These are phyloP conservation scores for Callimorpha dominula DNA, from an alignment of 2,888 invertebrate species.

Conservation along the genomic window DNA sequence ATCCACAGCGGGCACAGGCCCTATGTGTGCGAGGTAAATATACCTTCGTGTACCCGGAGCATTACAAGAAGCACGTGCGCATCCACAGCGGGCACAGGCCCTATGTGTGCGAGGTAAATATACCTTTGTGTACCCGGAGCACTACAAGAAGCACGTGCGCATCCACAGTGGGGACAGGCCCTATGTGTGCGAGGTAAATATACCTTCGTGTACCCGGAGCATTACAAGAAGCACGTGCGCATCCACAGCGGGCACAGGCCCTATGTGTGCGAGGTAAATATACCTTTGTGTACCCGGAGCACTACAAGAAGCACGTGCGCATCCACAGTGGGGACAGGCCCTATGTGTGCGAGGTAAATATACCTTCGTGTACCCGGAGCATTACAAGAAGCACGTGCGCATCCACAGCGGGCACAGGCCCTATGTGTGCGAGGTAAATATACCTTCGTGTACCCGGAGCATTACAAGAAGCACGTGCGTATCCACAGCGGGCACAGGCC, in stretches of 20 bases:
- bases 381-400: constrained; percentile 92
- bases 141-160: constrained; percentile 92
- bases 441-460: constrained; percentile 88
- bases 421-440: constrained; percentile 89
- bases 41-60: constrained; percentile 88
- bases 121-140: constrained; percentile 88
- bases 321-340: constrained; percentile 93
- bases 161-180: constrained; percentile 93
- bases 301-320: constrained; percentile 92
- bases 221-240: constrained; percentile 92
- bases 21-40: constrained; percentile 89
- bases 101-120: constrained; percentile 89
- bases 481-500: constrained; percentile 93
- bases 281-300: constrained; percentile 88
- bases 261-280: constrained; percentile 89
- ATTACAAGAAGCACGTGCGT: constrained; percentile 92
- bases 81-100: constrained; percentile 93
- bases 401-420: constrained; percentile 93
- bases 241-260: constrained; percentile 93
- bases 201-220: constrained; percentile 88
- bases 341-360: constrained; percentile 89
- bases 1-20: constrained; percentile 93
- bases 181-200: constrained; percentile 89
- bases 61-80: constrained; percentile 92
- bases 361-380: constrained; percentile 88